Conservation (phyloP, 2,888 invertebrate species). For the Adineta ricciae region DNA sequence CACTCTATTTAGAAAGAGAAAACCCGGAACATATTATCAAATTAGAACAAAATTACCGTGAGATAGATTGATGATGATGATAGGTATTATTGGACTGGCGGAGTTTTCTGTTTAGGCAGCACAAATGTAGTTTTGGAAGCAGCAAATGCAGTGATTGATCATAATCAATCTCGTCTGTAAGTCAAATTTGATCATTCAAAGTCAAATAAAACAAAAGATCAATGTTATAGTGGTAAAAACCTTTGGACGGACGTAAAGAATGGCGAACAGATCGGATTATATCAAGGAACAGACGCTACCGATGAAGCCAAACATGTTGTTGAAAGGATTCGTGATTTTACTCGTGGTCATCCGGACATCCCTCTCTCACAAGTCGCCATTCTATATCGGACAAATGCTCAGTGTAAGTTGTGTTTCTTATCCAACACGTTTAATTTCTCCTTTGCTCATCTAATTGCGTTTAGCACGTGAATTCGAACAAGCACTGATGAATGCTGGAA, state of each 20-base stretch:
- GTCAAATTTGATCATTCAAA: neutral
- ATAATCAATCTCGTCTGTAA: neutral
- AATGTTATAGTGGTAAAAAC: neutral
- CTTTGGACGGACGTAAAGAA: neutral
- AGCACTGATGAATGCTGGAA: neutral
- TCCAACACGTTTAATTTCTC: neutral
- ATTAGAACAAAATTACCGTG: constrained; percentile 35
- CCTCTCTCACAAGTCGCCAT: constrained; percentile 24
- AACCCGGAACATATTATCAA: neutral
- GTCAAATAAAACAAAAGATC: neutral
- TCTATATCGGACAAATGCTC: constrained; percentile 34
- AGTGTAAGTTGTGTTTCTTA: neutral
- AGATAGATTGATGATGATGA: neutral
- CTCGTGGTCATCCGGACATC: neutral
- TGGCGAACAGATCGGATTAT: neutral
- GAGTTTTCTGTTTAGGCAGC: neutral
- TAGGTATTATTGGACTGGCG: neutral
- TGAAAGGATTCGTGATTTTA: neutral
- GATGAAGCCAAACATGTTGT: neutral
- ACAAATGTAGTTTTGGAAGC: neutral
- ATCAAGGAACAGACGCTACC: neutral
- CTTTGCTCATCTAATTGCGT: neutral
- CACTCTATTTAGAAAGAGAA: constrained; percentile 24
- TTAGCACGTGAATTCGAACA: constrained; percentile 30
- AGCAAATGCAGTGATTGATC: neutral